A percentile compares a stretch with the other conserved stretches of the same genome.
Conservation (phyloP, 1,140 invertebrate species). For the Apis mellifera region DNA sequence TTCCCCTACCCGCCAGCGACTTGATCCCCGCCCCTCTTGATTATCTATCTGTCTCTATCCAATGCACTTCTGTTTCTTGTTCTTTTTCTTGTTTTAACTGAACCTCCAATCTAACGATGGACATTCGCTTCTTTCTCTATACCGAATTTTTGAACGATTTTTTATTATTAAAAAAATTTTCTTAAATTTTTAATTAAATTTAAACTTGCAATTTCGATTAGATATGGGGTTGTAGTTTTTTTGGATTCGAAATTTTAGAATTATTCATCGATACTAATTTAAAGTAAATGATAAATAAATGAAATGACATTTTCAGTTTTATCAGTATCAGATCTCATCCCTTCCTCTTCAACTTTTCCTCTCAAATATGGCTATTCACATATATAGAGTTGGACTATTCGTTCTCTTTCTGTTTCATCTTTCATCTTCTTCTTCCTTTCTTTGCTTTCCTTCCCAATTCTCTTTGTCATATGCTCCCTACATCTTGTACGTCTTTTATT, state of each 20-base stretch:
- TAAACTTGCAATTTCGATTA: too few species aligned
- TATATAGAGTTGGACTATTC: constrained; percentile 10
- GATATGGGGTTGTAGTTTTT: too few species aligned
- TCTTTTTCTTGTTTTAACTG: background rate
- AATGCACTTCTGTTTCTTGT: constrained; percentile 2
- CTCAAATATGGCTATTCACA: background rate
- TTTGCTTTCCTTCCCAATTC: background rate
- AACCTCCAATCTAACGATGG: constrained; percentile 22
- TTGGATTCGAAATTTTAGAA: background rate
- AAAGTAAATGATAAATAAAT: background rate
- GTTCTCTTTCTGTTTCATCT: constrained; percentile 30
- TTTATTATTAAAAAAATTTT: background rate
- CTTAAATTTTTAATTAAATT: too few species aligned
- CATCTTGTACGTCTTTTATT: constrained; percentile 12
- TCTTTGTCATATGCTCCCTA: constrained; percentile 29
- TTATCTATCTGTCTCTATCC: constrained; percentile 24
- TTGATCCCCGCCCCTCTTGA: constrained; percentile 24
- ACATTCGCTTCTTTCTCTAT: background rate
- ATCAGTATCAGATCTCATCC: constrained; percentile 28
- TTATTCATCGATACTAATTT: background rate
- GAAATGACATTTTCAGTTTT: background rate
- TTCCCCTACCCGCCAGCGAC: constrained; percentile 16
- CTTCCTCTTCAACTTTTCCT: constrained; percentile 22
- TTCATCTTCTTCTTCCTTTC: background rate
- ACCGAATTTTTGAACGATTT: constrained; percentile 7